Base-by-base conservation (phyloP, 2,113 vertebrate species). In the Aythya baeri region DNA sequence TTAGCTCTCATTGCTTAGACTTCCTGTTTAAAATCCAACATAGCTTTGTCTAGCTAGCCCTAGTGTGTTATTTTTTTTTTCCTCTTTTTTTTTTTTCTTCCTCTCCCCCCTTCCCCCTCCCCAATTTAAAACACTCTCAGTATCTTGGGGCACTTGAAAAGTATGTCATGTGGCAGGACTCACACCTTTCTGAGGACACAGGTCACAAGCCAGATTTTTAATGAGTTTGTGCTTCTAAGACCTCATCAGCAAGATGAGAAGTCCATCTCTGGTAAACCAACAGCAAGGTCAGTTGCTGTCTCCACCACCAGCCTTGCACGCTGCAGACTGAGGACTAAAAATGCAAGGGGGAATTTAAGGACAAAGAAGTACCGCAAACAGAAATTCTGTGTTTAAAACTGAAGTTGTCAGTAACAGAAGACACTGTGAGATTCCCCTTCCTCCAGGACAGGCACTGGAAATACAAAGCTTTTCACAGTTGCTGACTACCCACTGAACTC, bases 91-190 rank as follows among this genome's bases (percentile, higher is more conserved):
- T 58, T 70, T 63, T 27, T 16, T 27, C 16, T 29, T 27, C 8
- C 26, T 15, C 26, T 15, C 6, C 25, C 8, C 27, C 8, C 27
- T 15, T 3, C 52, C 8, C 27, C 15, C 27, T 15, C 3, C 52
- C 23, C 59, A 27, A 25, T 66, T 77, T 70, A 89, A 94, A 70
- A 34, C 5, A n/a, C 17, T 12, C 26, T 49, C 23, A 23, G 54
- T 50, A 36, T 41, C 29, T 14, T 22, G 31, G 5, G 58, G 13
- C 32, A 75, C 26, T 16, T 61, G 34, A 68, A 59, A 82, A 62
- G 9, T 17, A 58, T 0, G 2, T 31, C 17, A 49, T 0, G 0
- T 1, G 2, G 41, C 15, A 71, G 22, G 16, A 73, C 29, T n/a
- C 4, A 6, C 29, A 71, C 1, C 10, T 7, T 83, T 90, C 41